Percentiles rank a stretch among this genome's conserved stretches.
Evolutionary conservation across 2,113 vertebrate genomes (phyloP).

Genomic region (Diadophis punctatus): DNA sequence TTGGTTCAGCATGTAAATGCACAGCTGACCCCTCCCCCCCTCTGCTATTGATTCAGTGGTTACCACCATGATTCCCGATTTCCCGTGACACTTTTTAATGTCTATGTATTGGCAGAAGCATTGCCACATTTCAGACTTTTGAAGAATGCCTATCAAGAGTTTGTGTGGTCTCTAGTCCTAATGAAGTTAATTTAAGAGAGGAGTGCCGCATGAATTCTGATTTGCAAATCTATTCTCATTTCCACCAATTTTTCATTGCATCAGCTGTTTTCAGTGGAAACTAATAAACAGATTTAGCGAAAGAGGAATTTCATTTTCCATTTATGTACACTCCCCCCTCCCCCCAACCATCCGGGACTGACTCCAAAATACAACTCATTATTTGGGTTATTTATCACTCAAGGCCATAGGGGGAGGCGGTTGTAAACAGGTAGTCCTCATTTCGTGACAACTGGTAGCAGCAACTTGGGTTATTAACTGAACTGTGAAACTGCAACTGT

Average conservation of each 20-base stretch:
- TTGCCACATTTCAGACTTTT: neutral
- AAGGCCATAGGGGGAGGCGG: neutral
- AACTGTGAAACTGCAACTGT: neutral
- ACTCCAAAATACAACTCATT: neutral
- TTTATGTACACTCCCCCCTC: neutral
- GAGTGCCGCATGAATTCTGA: neutral
- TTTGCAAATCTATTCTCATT: neutral
- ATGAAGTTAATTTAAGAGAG: neutral
- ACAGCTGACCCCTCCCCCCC: neutral
- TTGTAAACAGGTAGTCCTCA: neutral
- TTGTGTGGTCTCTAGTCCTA: neutral
- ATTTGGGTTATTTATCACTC: neutral
- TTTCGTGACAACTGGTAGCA: neutral
- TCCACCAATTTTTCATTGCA: neutral
- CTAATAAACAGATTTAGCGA: neutral
- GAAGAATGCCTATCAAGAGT: neutral
- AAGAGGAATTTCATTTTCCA: neutral
- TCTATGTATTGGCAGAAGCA: neutral
- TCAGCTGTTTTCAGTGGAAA: neutral
- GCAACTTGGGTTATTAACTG: neutral
- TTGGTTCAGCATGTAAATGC: neutral
- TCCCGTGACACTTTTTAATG: neutral
- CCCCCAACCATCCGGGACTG: neutral
- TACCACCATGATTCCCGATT: neutral
- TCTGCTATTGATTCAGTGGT: neutral